Base-by-base conservation (phyloP, 2,113 vertebrate species). In the Chaetorhynchus papuensis region DNA sequence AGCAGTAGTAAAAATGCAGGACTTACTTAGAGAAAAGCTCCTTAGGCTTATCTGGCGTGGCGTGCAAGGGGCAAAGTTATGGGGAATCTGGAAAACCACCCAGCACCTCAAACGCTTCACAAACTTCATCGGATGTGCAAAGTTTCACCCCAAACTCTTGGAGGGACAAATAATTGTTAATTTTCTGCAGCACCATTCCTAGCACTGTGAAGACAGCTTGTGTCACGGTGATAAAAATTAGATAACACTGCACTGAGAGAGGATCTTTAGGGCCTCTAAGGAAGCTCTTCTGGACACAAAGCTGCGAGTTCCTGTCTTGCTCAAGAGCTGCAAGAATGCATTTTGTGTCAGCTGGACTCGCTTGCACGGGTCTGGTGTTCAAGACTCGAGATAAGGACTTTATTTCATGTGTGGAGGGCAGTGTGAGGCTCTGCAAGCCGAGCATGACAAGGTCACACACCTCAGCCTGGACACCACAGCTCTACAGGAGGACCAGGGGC, bases 281-380 rank as follows among this genome's bases (percentile, higher is more conserved):
- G 66, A 93, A 94, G 9, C 42, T 65, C 17, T 49, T 60, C 72
- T 33, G 16, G 57, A n/a, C 0, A 1, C 15, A 35, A 87, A 90
- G 37, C 66, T 61, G 33, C 56, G 1, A 2, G 28, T 27, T 70
- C 77, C 69, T 39, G 39, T 17, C 52, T 35, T 10, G 60, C 31
- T n/a, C 56, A 56, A 71, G 56, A 75, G 78, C 26, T 78, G 42
- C 47, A 78, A 68, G 74, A 37, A 75, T 1, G 1, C 15, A 44
- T 65, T 87, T 87, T 7, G 13, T 19, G 8, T 20, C 14, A 0
- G 9, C 39, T 44, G 50, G 53, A 13, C n/a, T 91, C 3, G 2
- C 41, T 28, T 72, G 45, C 53, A 63, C 0, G 0, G 3, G 3
- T 1, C 22, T 35, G 42, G 11, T 23, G 42, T 9, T 30, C 44